Evolutionary conservation across 2,113 vertebrate species (phyloP), one percentile per base, ranked within the genome.

Genomic region (Phaethornis superciliosus): DNA sequence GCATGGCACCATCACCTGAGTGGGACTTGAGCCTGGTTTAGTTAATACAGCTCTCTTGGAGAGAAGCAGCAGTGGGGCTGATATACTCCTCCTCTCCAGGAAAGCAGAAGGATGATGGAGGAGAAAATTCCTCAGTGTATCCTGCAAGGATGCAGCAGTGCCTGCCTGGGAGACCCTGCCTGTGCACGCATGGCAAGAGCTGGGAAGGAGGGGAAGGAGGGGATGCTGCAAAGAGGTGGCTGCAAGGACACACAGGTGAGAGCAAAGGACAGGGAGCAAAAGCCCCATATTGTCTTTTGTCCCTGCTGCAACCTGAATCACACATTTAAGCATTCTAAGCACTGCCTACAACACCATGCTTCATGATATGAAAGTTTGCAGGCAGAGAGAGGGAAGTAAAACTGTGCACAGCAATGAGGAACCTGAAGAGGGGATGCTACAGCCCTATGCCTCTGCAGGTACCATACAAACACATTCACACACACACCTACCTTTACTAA

Each of bases 401-500:
- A n/a, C 47, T 22, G 5, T 2, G 0, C 1, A 84, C 6, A 56
- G 56, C 44, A 81, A 12, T 0, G 3, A 69, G 40, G 21, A 71
- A 28, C 11, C n/a, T 6, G 0, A 24, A 35, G 32, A 72, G 44
- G 56, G 32, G 49, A 47, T 49, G 54, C 32, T 82, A 46, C 27
- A 76, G 62, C 12, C 46, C 67, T 70, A 5, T 0, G 1, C 33
- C 64, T 32, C 22, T 17, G 14, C 37, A 64, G 64, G 14, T 42
- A 47, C 7, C 51, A 60, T 19, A 35, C 49, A 62, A 32, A 27
- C 46, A 85, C 2, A 1, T 27, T 47, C 52, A 44, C 28, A 16
- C n/a, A 27, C 59, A n/a, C 32, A 10, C 96, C 12, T 62, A 96
- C 96, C 94, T 95, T 88, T 65, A 56, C 80, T 97, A 97, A 60